phyloP scores from a whole-genome alignment of 2,888 invertebrate species.

The Melanotus villosus region DNA sequence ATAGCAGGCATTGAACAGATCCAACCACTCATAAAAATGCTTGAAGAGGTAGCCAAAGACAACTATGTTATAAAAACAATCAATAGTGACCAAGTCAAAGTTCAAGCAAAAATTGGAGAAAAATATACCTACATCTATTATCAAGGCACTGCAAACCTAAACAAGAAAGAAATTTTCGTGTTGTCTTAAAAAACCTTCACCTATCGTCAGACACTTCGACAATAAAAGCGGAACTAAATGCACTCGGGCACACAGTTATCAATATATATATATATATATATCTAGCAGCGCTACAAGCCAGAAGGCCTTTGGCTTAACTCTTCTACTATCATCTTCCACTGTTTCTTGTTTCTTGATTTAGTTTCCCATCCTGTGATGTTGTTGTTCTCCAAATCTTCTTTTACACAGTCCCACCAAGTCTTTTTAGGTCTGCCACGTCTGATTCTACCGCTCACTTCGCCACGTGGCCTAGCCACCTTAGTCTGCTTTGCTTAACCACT shows the following conservation, averaged over 20 bases:
- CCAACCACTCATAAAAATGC: conserved; percentile 2
- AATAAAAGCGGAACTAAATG: not conserved
- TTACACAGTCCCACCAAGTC: no score
- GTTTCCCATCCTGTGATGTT: no score
- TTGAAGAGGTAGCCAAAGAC: not conserved
- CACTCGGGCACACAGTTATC: conserved; percentile 1
- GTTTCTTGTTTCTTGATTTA: no score
- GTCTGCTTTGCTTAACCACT: no score
- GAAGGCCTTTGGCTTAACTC: no score
- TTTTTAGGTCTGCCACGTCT: no score
- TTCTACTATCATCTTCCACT: no score
- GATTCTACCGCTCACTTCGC: no score
- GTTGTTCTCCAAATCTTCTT: no score
- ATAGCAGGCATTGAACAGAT: conserved; percentile 1
- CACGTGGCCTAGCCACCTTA: no score
- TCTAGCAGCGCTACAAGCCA: no score
- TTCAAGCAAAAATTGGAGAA: conserved; percentile 20
- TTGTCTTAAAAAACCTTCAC: conserved; percentile 9
- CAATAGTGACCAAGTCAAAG: conserved; percentile 11
- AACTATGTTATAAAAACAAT: conserved; percentile 17
- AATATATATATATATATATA: no score
- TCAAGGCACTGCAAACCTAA: conserved; percentile 5
- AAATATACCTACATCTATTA: conserved; percentile 10
- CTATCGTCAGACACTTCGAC: not conserved
- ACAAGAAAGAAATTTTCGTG: not conserved